phyloP scores from a whole-genome alignment of 1,140 invertebrate species.

The Maconellicoccus hirsutus region DNA sequence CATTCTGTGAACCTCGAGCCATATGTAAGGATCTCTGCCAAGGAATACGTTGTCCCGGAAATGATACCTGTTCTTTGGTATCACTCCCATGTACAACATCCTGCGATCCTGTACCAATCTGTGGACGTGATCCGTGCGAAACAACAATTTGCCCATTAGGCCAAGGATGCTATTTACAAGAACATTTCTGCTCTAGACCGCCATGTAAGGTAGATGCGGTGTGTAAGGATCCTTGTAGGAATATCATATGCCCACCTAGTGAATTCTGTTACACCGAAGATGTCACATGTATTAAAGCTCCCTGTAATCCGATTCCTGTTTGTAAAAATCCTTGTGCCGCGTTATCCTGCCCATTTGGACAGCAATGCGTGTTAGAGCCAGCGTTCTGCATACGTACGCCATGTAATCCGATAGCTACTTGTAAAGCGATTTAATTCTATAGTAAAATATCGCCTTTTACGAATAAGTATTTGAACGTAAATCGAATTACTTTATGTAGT shows the following conservation, averaged over 20 bases:
- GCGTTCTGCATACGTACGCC: background rate
- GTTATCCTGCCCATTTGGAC: background rate
- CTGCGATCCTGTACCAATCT: background rate
- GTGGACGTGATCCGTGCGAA: background rate
- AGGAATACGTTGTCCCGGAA: background rate
- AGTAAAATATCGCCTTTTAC: no score
- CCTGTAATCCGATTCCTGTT: background rate
- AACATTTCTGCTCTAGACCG: background rate
- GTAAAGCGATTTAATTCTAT: background rate
- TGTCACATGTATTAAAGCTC: constrained; percentile 3
- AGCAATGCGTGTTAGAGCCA: background rate
- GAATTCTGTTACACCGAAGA: constrained; percentile 9
- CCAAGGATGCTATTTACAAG: background rate
- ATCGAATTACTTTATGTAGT: no score
- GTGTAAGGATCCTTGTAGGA: background rate
- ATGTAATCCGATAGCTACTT: background rate
- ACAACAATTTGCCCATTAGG: background rate
- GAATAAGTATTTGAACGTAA: no score
- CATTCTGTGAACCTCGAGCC: background rate
- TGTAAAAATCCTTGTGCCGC: background rate
- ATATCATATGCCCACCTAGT: background rate
- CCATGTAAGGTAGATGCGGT: background rate
- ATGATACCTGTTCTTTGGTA: background rate
- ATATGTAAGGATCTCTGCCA: background rate
- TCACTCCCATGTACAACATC: background rate